Percentiles rank a stretch among this genome's conserved stretches.
phyloP scores from a whole-genome alignment of 1,140 invertebrate species.

The Zaprionus capensis region DNA sequence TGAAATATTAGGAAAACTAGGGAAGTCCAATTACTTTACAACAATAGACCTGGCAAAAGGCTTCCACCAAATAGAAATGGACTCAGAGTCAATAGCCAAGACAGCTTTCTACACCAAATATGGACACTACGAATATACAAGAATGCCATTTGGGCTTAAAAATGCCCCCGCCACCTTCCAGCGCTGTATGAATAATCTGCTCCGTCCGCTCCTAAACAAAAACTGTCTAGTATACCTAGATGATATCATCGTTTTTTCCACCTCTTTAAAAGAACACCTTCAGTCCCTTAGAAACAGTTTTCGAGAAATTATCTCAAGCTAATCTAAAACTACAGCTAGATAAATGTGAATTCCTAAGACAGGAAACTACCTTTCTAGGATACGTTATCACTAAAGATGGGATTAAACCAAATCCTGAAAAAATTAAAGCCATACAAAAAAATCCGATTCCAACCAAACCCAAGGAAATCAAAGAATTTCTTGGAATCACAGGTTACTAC shows the following conservation, averaged over 20 bases:
- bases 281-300: no score
- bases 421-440: no score
- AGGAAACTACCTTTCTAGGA: conserved; percentile 11
- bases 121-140: no score
- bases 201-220: conserved; percentile 65
- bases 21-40: no score
- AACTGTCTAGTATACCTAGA: conserved; percentile 65
- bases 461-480: no score
- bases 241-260: conserved; percentile 76
- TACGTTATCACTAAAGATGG: conserved; percentile 62
- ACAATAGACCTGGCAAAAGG: no score
- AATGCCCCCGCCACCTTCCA: conserved; percentile 84
- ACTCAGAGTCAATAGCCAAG: neutral
- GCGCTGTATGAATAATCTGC: conserved; percentile 23
- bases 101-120: neutral
- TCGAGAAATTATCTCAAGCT: conserved; percentile 49
- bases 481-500: no score
- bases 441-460: no score
- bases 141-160: conserved; percentile 30
- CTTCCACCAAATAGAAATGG: no score
- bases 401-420: no score
- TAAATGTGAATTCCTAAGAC: neutral
- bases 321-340: conserved; percentile 38
- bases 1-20: no score
- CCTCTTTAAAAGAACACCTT: conserved; percentile 35